Base-by-base conservation (phyloP, 2,888 invertebrate genomes). In the Xestia sexstrigata region DNA sequence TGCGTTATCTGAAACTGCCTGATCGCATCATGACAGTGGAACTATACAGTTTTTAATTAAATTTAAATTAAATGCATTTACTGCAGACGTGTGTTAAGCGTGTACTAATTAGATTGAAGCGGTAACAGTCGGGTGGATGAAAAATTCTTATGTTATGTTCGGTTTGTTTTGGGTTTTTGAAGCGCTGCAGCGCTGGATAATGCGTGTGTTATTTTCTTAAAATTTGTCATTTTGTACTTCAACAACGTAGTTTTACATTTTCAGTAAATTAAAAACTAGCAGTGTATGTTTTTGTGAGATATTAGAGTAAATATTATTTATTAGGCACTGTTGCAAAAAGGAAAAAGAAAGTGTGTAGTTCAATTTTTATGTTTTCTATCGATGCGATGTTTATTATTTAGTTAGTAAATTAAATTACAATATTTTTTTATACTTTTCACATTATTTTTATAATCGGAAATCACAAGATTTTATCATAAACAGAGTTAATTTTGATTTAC, bases 1-100 rank as follows among this genome's bases (percentile, higher is more conserved):
- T 49, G 78, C 84, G 84, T 81, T 87, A 83, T 86, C 75, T 35
- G 83, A 83, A 83, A 70, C 87, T 8, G 71, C 77, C 76, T 83
- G 81, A 86, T 83, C 79, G 83, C 75, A 79, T 79, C 88, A 88
- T 89, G 81, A 85, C 85, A 87, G 88, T 91, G 89, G 85, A 94
- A 94, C 95, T 95, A 94, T 94, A 93, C 92, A 89, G 87, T 92
- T 94, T 94, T 94, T 89, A 94, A 94, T 95, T 94, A 93, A 94
- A 93, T 94, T 94, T 94, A 89, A 94, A 94, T 95, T 94, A 93
- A 94, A 93, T 85, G 90, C 88, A 90, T 93, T 93, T 90, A 80
- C 88, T 87, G 83, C 89, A 90, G 91, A 91, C 93, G 92, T 91
- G 91, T 93, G 93, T 92, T 91, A 91, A 92, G 89, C 91, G 90